phyloP scores from a whole-genome alignment of 2,113 vertebrate species.

The Alethe castanea region DNA sequence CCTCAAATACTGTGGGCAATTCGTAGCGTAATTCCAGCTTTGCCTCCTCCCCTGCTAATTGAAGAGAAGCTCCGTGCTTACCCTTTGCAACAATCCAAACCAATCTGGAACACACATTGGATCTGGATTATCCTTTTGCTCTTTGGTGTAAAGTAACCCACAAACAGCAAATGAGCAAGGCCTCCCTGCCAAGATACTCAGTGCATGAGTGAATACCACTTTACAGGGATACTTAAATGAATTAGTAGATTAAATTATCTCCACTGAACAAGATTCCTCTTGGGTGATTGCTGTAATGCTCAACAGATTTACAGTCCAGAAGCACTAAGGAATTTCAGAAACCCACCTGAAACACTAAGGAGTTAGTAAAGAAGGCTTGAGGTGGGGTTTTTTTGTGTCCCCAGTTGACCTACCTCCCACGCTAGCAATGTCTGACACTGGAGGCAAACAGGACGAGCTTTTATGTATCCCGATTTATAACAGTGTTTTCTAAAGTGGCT shows the following conservation, averaged over 20 bases:
- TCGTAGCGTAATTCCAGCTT: not conserved
- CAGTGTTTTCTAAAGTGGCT: not conserved
- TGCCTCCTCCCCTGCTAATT: not conserved
- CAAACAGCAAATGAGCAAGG: not conserved
- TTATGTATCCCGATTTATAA: constrained; percentile 24
- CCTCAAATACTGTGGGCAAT: not conserved
- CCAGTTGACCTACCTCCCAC: not conserved
- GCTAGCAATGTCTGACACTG: not conserved
- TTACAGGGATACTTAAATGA: not conserved
- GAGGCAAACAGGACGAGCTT: not conserved
- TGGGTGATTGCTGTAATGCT: not conserved
- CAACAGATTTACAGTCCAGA: not conserved
- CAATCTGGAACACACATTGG: not conserved
- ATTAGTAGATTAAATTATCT: not conserved
- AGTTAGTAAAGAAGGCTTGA: not conserved
- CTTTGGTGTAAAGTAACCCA: not conserved
- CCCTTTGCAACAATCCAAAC: not conserved
- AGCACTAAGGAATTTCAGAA: not conserved
- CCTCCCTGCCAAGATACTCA: not conserved
- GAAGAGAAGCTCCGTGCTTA: not conserved
- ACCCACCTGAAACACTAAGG: not conserved
- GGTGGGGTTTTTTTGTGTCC: not conserved
- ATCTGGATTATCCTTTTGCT: not conserved
- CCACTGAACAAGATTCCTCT: not conserved
- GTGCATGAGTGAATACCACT: not conserved